A percentile compares a stretch with the other conserved stretches of the same genome.
Evolutionary conservation across 2,797 vertebrate genomes (phyloP).

Genomic region (Babyrousa celebensis): DNA sequence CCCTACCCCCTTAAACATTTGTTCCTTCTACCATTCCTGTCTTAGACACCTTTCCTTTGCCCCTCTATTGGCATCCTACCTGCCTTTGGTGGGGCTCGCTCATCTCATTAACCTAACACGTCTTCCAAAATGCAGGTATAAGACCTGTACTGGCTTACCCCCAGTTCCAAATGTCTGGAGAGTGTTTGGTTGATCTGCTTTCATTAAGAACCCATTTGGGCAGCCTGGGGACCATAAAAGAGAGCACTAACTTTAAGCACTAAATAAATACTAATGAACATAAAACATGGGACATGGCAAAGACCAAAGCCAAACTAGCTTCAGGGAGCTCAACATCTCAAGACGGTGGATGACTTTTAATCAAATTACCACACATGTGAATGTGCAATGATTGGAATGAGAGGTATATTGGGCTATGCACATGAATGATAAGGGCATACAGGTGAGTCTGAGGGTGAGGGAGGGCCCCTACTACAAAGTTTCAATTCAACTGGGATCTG

Average conservation of each 20-base stretch:
- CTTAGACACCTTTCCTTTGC: neutral
- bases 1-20: neutral
- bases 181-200: neutral
- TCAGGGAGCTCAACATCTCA: neutral
- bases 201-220: neutral
- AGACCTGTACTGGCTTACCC: neutral
- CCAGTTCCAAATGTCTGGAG: neutral
- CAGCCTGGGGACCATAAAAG: neutral
- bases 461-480: neutral
- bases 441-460: neutral
- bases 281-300: neutral
- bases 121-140: neutral
- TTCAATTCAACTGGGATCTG: neutral
- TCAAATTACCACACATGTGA: neutral
- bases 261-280: neutral
- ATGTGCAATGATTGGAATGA: neutral
- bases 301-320: neutral
- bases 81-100: neutral
- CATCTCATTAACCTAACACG: neutral
- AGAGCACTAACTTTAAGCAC: neutral
- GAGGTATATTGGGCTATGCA: neutral
- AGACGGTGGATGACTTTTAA: neutral
- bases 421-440: too few species aligned
- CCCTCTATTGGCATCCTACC: neutral
- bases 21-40: neutral